Evolutionary conservation across 2,888 invertebrate species (phyloP), one percentile per base, ranked within the genome.

Genomic region (Bursaphelenchus okinawaensis): DNA sequence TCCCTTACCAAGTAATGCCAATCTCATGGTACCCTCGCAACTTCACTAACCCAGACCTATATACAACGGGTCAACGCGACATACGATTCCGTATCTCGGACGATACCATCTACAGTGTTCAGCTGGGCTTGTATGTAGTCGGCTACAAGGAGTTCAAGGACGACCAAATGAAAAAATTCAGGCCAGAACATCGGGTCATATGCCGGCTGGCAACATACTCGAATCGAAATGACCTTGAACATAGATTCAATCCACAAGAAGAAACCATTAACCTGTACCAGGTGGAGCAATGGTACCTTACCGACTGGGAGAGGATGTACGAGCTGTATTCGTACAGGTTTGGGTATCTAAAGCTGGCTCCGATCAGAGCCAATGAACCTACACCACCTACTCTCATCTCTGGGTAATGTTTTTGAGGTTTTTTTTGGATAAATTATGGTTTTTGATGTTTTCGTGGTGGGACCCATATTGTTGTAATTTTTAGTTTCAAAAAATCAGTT

Each of bases 11-110:
- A 65, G 72, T 74, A 23, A 80, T 81, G 79, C 81, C 79, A 4
- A 65, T 82, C 20, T 68, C 72, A 0, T 82, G 82, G 82, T 82
- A 81, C 62, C 80, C 82, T 24, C 68, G 81, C 16, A 82, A 82
- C 63, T 82, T 82, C 68, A 82, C 82, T 4, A 79, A 81, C 64
- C 79, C 79, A 0, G 77, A 80, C 28, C 62, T 78, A 23, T 69
- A 70, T 63, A 64, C 57, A 20, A 61, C 72, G 65, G 72, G 71
- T 58, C 71, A 72, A 31, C 12, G 40, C 16, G 40, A 40, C n/a
- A 40, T 40, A 16, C 51, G 66, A 28, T 59, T 76, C 24, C 63
- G 78, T 31, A 69, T 80, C 28, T 74, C 71, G 40, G 79, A 81
- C 62, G 79, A 80, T 58, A 68, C 76, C 12, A 64, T 80, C 62